Evolutionary conservation across 2,797 vertebrate species (phyloP), one percentile per base, ranked within the genome.

Genomic region (Clamator glandarius): DNA sequence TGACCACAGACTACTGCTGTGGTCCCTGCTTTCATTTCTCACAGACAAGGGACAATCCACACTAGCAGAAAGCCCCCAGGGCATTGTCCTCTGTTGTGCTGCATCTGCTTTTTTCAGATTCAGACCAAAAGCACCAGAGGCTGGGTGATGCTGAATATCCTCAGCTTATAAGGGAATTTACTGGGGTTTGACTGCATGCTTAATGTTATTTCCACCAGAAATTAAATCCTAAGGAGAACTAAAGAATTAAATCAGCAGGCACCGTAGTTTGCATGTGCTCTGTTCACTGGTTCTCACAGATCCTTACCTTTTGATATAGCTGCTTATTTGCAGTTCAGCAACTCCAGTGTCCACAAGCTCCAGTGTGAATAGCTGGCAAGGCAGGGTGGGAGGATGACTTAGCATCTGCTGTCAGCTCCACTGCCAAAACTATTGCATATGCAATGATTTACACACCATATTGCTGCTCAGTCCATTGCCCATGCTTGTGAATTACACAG

Each of bases 281-380:
- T 35, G 12, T 54, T 68, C 0, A 0, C 13, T 31, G 35, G 15
- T 54, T 79, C 33, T 83, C 54, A 48, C 0, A 0, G 52, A 41
- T 59, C 48, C 28, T 58, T 39, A 54, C n/a, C 25, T 21, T 44
- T 31, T 48, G 11, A 63, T 26, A 44, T 12, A 74, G 62, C 35
- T 76, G 29, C 55, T 69, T 54, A 36, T 84, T 31, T 33, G 31
- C 44, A 35, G 15, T 54, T 73, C 25, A 80, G 16, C 54, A 68
- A 19, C 18, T 67, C 26, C 51, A 61, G 55, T 5, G 7, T 28
- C 50, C 44, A 17, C 3, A 2, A 14, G 46, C 8, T 15, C 6
- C 28, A 17, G 17, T 17, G 19, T 17, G 46, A 91, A 61, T 0
- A 68, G 39, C 62, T 64, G 36, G 15, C 39, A 82, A 55, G 67